phyloP scores from a whole-genome alignment of 1,140 invertebrate species.

The Pectinophora gossypiella region DNA sequence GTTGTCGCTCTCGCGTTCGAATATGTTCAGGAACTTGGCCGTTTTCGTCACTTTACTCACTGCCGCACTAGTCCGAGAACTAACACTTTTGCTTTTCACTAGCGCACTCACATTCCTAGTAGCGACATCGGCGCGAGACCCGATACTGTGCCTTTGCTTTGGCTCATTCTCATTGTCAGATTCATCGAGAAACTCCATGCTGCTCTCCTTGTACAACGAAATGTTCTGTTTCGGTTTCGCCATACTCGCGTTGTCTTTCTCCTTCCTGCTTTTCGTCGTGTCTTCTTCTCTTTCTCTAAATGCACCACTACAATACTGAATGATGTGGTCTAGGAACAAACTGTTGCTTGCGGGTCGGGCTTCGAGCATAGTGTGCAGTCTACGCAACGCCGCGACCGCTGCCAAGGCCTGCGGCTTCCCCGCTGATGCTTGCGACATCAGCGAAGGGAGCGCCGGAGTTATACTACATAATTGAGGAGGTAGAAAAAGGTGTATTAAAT shows the following conservation, averaged over 20 bases:
- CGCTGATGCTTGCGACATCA: conserved; percentile 86
- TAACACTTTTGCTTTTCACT: conserved; percentile 72
- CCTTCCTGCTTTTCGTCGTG: conserved; percentile 52
- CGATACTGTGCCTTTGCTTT: conserved; percentile 63
- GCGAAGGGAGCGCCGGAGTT: conserved; percentile 86
- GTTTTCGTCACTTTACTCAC: conserved; percentile 63
- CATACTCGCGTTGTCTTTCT: conserved; percentile 57
- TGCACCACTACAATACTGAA: conserved; percentile 74
- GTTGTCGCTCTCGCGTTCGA: conserved; percentile 78
- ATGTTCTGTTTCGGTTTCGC: conserved; percentile 35
- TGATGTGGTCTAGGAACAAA: conserved; percentile 88
- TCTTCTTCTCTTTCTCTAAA: conserved; percentile 40
- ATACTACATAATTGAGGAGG: conserved; percentile 90
- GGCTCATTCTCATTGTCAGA: conserved; percentile 61
- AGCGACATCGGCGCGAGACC: conserved; percentile 54
- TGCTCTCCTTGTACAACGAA: conserved; percentile 43
- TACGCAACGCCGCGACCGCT: conserved; percentile 86
- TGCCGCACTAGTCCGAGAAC: conserved; percentile 58
- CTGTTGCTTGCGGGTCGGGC: conserved; percentile 86
- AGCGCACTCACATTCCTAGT: conserved; percentile 60
- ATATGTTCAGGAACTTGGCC: conserved; percentile 64
- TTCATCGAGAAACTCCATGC: conserved; percentile 60
- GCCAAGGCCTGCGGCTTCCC: conserved; percentile 86
- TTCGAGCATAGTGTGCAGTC: conserved; percentile 87
- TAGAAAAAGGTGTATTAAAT: conserved; percentile 88